Percentiles rank a stretch among this genome's conserved stretches.
Conservation (phyloP, 2,113 vertebrate species). For the Marmota monax region DNA sequence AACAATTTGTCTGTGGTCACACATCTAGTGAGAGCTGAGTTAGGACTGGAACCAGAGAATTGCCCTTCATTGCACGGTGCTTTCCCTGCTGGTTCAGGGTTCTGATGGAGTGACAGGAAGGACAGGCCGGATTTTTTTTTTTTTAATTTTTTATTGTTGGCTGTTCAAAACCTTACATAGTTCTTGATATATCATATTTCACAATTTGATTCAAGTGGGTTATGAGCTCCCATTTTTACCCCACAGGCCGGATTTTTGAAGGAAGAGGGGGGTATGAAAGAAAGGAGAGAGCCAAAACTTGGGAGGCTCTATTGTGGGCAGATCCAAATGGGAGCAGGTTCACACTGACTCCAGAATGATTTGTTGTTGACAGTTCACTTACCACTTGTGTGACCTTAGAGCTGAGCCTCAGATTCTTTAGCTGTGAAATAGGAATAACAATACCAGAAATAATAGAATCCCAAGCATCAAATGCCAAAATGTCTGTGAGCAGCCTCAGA, state of each 20-base stretch:
- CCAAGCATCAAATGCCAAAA: not conserved
- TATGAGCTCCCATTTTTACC: too few species aligned
- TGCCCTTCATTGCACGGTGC: not conserved
- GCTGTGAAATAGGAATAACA: not conserved
- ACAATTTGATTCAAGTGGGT: too few species aligned
- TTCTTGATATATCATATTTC: too few species aligned
- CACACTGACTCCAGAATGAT: not conserved
- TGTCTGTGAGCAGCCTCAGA: not conserved
- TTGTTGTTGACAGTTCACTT: not conserved
- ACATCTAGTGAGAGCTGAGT: not conserved
- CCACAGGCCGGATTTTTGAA: not conserved
- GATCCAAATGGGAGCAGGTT: not conserved
- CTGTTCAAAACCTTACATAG: too few species aligned
- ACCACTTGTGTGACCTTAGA: not conserved
- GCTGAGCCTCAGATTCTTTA: not conserved
- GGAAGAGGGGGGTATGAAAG: rapidly evolving
- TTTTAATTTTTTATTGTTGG: too few species aligned
- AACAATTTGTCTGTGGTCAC: not conserved
- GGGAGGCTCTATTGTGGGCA: not conserved
- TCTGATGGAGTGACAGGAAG: not conserved
- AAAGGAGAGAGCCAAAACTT: not conserved
- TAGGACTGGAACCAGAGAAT: not conserved
- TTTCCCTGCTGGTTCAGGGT: not conserved
- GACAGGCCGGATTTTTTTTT: too few species aligned
- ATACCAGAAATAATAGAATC: not conserved